phyloP scores from a whole-genome alignment of 2,888 invertebrate genomes.

The Drosophila paranaensis region DNA sequence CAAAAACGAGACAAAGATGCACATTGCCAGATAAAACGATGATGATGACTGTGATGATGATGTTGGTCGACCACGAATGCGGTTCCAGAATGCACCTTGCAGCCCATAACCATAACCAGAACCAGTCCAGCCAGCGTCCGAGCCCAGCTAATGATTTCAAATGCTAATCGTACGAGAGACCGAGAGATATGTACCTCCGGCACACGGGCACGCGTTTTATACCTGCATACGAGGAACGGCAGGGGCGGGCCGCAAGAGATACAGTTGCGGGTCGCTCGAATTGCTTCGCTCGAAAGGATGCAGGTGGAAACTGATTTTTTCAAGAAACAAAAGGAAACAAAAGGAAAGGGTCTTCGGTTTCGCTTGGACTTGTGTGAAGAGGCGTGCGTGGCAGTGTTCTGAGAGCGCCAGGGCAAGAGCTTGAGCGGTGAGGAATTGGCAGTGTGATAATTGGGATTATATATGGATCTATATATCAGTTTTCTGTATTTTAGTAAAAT shows the following conservation, averaged over 20 bases:
- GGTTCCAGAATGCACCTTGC: conserved; percentile 83
- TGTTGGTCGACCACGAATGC: conserved; percentile 72
- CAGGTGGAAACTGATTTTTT: conserved; percentile 83
- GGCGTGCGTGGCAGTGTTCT: conserved; percentile 36
- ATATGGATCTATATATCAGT: neutral
- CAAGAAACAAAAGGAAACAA: conserved; percentile 29
- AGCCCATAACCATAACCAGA: conserved; percentile 45
- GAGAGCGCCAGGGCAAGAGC: conserved; percentile 12
- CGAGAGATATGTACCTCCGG: conserved; percentile 23
- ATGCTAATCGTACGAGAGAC: conserved; percentile 78
- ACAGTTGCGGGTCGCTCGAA: conserved; percentile 56
- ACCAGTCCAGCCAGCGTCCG: conserved; percentile 8
- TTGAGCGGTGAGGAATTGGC: conserved; percentile 12
- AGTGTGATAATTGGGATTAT: no score
- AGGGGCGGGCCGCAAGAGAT: conserved; percentile 38
- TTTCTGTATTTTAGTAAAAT: no score
- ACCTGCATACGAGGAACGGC: conserved; percentile 56
- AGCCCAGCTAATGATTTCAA: conserved; percentile 80
- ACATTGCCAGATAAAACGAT: conserved; percentile 73
- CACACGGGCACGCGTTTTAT: conserved; percentile 68
- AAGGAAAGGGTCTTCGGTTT: conserved; percentile 45
- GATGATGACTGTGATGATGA: conserved; percentile 55
- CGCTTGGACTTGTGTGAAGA: conserved; percentile 6
- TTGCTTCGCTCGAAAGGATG: conserved; percentile 74
- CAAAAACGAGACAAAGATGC: conserved; percentile 68